Percentiles rank a stretch among this genome's conserved stretches.
phyloP scores from a whole-genome alignment of 2,797 vertebrate genomes.

The Tachyglossus aculeatus region DNA sequence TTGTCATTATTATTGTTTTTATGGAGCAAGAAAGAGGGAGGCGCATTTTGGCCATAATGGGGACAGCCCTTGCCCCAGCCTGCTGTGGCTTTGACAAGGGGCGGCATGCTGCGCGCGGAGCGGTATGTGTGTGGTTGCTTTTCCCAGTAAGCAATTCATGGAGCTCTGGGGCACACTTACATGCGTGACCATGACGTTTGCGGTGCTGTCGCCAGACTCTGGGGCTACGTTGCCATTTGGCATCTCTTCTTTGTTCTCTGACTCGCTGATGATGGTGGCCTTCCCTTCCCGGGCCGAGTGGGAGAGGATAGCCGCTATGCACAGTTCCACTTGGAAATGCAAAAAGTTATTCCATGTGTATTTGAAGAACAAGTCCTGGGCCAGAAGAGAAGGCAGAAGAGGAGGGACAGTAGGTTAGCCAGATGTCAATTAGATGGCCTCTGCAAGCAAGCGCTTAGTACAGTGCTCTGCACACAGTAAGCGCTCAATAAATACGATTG shows the following conservation, averaged over 20 bases:
- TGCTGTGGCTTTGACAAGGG: too few species aligned
- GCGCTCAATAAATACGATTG: too few species aligned
- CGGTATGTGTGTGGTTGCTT: rapidly evolving
- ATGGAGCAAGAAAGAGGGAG: too few species aligned
- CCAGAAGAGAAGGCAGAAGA: neutral
- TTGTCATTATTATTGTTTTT: too few species aligned
- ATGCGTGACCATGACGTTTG: constrained; percentile 86
- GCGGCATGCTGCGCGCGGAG: too few species aligned
- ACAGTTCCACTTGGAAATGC: constrained; percentile 98
- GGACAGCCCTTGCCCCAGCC: too few species aligned
- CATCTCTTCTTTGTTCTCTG: constrained; percentile 61
- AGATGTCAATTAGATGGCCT: too few species aligned
- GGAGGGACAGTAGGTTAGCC: rapidly evolving
- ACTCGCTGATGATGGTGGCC: constrained; percentile 7
- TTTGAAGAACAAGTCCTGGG: constrained; percentile 96
- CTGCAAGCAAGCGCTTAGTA: too few species aligned
- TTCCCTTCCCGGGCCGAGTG: constrained; percentile 78
- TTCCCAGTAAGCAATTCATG: rapidly evolving
- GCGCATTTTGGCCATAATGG: too few species aligned
- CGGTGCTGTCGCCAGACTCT: constrained; percentile 53
- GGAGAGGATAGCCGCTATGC: constrained; percentile 89
- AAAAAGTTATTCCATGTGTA: constrained; percentile 99
- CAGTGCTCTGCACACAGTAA: too few species aligned
- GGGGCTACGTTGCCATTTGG: constrained; percentile 33
- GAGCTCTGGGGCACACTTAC: constrained; percentile 74